phyloP scores from a whole-genome alignment of 1,140 invertebrate species.

The Monomorium pharaonis region DNA sequence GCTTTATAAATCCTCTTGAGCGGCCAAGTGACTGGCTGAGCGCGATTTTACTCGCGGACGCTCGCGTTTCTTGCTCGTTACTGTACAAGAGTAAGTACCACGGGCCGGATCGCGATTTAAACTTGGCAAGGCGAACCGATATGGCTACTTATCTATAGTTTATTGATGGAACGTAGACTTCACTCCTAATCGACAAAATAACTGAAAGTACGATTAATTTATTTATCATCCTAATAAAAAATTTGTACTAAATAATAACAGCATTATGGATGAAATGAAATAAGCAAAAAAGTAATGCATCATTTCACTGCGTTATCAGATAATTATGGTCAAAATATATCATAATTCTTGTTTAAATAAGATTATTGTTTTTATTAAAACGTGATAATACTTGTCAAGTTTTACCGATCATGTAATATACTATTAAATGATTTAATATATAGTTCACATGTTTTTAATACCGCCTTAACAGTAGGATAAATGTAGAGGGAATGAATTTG shows the following conservation, averaged over 20 bases:
- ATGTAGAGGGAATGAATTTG: not conserved
- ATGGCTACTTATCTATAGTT: conserved; percentile 35
- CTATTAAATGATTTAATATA: not conserved
- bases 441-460: not conserved
- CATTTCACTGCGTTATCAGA: not conserved
- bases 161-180: conserved; percentile 9
- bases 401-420: not conserved
- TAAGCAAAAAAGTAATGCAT: not conserved
- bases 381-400: not conserved
- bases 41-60: conserved; percentile 62
- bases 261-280: not conserved
- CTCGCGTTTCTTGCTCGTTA: conserved; percentile 45
- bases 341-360: no score
- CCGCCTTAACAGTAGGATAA: not conserved
- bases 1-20: conserved; percentile 66
- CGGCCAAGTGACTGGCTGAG: conserved; percentile 51
- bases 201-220: not conserved
- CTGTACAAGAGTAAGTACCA: conserved; percentile 28
- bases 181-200: not conserved
- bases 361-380: not conserved
- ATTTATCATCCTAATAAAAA: not conserved
- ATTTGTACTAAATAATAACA: not conserved
- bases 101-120: conserved; percentile 13
- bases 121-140: conserved; percentile 19
- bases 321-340: no score